Conservation (phyloP, 2,888 invertebrate genomes). For the Cylindroiulus punctatus region DNA sequence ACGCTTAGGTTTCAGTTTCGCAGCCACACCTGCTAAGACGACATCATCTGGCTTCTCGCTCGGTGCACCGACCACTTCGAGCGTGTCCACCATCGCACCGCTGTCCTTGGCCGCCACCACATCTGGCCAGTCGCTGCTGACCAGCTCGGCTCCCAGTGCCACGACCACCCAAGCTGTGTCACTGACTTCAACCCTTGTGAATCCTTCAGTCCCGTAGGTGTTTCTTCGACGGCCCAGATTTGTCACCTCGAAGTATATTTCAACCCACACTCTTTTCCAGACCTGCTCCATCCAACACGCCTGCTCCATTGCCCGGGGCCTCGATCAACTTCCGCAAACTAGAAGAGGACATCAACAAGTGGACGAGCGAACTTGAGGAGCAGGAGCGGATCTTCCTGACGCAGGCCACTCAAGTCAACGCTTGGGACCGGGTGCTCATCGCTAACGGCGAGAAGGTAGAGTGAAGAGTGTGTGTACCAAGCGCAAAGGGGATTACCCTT, state of each 20-base stretch:
- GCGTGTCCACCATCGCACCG: slow-evolving; percentile 1
- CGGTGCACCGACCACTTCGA: neutral
- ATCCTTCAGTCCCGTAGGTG: neutral
- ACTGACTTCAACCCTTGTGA: neutral
- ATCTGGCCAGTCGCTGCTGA: neutral
- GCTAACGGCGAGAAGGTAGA: slow-evolving; percentile 88
- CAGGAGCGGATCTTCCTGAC: slow-evolving; percentile 92
- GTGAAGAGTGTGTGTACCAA: no score
- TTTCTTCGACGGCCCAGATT: neutral
- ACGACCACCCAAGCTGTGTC: neutral
- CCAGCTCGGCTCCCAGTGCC: neutral
- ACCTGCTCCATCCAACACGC: slow-evolving; percentile 7
- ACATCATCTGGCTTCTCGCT: neutral
- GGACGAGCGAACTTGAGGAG: slow-evolving; percentile 90
- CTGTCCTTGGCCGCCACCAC: slow-evolving; percentile 9
- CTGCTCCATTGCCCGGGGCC: neutral
- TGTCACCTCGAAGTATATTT: neutral
- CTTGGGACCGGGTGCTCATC: slow-evolving; percentile 91
- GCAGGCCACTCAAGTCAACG: slow-evolving; percentile 94
- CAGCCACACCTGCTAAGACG: neutral
- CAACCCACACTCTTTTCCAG: neutral
- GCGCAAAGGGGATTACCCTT: no score
- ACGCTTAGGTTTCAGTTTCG: neutral
- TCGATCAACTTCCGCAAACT: slow-evolving; percentile 81
- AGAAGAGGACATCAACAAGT: slow-evolving; percentile 92